These are phyloP conservation scores for Brenthis daphne DNA, from an alignment of 2,888 invertebrate species.

Conservation along the genomic window DNA sequence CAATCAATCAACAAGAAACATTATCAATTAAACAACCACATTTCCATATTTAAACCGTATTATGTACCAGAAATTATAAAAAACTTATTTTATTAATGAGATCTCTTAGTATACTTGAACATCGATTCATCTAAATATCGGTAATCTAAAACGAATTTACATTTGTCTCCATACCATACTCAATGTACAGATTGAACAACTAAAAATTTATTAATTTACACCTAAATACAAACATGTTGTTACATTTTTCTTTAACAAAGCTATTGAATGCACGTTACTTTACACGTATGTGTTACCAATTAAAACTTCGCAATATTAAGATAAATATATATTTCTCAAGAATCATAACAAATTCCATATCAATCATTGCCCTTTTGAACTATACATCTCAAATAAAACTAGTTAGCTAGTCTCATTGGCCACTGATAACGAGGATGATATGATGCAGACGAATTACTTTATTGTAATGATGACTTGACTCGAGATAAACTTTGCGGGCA, in stretches of 20 bases:
- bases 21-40: background rate
- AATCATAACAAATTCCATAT: background rate
- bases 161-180: no score
- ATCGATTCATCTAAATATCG: no score
- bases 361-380: slow-evolving; percentile 10
- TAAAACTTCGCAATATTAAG: background rate
- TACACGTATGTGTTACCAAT: background rate
- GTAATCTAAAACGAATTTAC: no score
- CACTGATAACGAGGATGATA: slow-evolving; percentile 21
- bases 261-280: no score
- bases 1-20: background rate
- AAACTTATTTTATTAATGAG: no score
- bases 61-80: slow-evolving; percentile 9
- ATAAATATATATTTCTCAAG: no score
- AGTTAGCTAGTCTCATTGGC: slow-evolving; percentile 21
- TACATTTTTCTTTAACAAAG: background rate
- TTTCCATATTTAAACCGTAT: background rate
- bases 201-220: background rate
- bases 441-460: slow-evolving; percentile 25
- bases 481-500: slow-evolving; percentile 19
- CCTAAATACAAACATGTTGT: background rate
- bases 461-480: slow-evolving; percentile 4
- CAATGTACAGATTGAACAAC: background rate
- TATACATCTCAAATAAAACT: slow-evolving; percentile 21
- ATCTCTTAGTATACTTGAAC: no score